A percentile compares a stretch with the other conserved stretches of the same genome.
phyloP scores from a whole-genome alignment of 92 coral and sea anemone genomes.

The Hydrozoanthus gracilis region DNA sequence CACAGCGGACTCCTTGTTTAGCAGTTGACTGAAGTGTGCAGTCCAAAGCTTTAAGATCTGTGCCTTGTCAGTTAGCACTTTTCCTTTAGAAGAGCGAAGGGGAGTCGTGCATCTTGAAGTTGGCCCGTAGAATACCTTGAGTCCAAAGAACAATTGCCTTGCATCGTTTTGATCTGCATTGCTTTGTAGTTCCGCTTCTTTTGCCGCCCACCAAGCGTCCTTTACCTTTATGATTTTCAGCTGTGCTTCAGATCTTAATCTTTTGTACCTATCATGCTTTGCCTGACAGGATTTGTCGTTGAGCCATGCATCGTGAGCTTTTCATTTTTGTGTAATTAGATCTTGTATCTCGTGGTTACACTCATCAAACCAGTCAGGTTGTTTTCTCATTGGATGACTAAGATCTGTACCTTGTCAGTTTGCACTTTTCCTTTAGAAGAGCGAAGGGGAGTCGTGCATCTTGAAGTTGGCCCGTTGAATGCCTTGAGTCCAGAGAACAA shows the following conservation, averaged over 20 bases:
- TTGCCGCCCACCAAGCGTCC: background rate
- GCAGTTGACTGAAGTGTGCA: too few species aligned
- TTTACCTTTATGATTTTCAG: background rate
- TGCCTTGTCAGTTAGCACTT: background rate
- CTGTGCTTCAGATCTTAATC: background rate
- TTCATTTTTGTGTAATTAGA: background rate
- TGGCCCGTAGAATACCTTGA: background rate
- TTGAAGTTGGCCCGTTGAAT: background rate
- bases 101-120: background rate
- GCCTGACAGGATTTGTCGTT: too few species aligned
- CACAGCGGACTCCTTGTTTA: too few species aligned
- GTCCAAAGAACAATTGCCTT: background rate
- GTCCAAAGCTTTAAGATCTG: too few species aligned
- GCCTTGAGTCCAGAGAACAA: background rate
- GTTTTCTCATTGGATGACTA: too few species aligned
- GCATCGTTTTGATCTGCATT: background rate
- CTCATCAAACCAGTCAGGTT: too few species aligned
- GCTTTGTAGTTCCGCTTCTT: background rate
- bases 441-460: background rate
- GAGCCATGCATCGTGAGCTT: background rate
- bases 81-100: background rate
- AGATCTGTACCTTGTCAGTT: background rate
- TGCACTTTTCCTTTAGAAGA: background rate
- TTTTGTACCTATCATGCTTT: background rate
- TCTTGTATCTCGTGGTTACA: background rate